Evolutionary conservation across 2,888 invertebrate genomes (phyloP).

Genomic region (Willowsia nigromaculata): DNA sequence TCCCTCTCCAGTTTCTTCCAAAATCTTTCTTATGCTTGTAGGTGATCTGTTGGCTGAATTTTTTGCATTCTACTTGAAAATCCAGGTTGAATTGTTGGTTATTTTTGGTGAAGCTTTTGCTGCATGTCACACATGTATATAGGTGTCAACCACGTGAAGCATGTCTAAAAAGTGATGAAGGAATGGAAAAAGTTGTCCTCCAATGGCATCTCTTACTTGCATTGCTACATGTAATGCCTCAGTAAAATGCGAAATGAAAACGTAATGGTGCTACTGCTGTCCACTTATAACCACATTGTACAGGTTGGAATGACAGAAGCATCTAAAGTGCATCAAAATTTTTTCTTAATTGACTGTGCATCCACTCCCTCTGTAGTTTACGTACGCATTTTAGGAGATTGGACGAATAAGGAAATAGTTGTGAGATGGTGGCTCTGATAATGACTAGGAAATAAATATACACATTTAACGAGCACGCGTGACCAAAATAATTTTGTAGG

Average conservation of each 20-base stretch:
- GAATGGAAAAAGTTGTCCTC: neutral
- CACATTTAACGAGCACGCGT: neutral
- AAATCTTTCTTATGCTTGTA: neutral
- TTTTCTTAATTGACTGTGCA: neutral
- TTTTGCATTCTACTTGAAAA: neutral
- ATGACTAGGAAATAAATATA: neutral
- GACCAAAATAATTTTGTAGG: constrained; percentile 36
- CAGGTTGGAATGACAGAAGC: neutral
- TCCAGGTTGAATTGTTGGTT: neutral
- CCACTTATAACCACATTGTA: neutral
- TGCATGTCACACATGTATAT: neutral
- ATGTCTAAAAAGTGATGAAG: neutral
- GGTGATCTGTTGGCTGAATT: neutral
- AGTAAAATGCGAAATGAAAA: neutral
- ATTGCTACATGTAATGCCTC: neutral
- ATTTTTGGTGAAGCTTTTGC: neutral
- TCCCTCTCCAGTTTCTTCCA: neutral
- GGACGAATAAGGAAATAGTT: neutral
- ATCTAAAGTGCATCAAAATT: neutral
- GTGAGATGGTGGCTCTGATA: neutral
- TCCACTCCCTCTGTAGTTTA: neutral
- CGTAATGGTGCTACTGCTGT: neutral
- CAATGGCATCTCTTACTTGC: neutral
- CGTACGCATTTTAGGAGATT: neutral
- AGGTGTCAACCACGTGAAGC: neutral